Evolutionary conservation across 1,140 invertebrate genomes (phyloP), one percentile per base, ranked within the genome.

Genomic region (Pygmarrhopalites habei): DNA sequence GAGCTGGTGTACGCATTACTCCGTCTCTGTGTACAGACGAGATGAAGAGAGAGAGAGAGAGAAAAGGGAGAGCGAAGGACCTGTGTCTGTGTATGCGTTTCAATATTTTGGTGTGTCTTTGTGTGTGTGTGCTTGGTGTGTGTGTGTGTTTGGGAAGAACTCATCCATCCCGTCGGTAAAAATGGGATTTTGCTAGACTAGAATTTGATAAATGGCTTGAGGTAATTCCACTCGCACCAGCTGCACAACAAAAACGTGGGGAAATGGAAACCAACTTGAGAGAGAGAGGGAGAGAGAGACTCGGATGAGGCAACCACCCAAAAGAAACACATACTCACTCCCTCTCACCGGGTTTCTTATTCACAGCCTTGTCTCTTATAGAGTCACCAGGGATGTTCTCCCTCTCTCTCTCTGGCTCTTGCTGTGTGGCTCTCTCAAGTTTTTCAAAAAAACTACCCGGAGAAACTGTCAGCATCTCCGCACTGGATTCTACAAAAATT

Each of bases 141-240:
- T 39, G 17, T 10, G 17, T 10, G 35, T 39, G 35, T 39, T 10
- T 7, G 17, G 35, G 10, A 17, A 10, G 35, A 7, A 39, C 10
- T 39, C 35, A 39, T 39, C 35, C 35, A 39, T 39, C 35, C 35
- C 35, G 17, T 60, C 47, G 58, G 58, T 60, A 60, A 60, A 60
- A 60, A 60, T 60, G 58, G 58, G 58, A 61, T 29, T 55, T 49
- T 29, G 46, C 44, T 39, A 39, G 35, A 39, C 49, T 43, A 25
- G 52, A 62, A 62, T 56, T n/a, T 62, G 60, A 62, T 62, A 62
- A 62, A 62, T 62, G 60, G 60, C 30, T 28, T 21, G 52, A 57
- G 60, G 60, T 62, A 62, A 62, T 62, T 62, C 60, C 39, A 56
- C 51, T 53, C 52, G 60, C 60, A 62, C 60, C 60, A 62, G 52